Percentiles rank a stretch among this genome's conserved stretches.
phyloP scores from a whole-genome alignment of 2,888 invertebrate species.

The Caenorhabditis sp. region DNA sequence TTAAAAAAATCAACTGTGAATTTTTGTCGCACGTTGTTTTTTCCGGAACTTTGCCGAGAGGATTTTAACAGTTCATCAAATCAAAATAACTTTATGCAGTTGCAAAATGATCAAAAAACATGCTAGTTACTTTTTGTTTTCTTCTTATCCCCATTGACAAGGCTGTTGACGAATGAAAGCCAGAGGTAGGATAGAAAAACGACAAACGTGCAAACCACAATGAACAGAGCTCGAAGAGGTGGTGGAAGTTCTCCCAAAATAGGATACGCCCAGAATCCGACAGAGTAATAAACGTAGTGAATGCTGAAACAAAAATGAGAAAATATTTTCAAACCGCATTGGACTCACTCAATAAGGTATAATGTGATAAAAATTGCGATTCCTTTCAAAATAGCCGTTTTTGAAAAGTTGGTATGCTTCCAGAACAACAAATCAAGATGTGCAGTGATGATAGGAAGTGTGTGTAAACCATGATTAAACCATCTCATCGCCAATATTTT shows the following conservation, averaged over 20 bases:
- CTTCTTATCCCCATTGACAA: conserved; percentile 10
- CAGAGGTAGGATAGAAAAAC: conserved; percentile 47
- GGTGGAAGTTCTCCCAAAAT: conserved; percentile 58
- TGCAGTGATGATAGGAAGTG: conserved; percentile 59
- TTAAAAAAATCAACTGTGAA: too few species aligned
- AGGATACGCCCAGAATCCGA: conserved; percentile 67
- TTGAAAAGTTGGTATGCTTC: conserved; percentile 48
- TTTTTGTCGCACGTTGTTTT: too few species aligned
- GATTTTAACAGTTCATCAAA: too few species aligned
- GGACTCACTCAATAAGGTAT: conserved; percentile 60
- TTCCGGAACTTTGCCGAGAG: too few species aligned
- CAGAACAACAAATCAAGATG: conserved; percentile 57
- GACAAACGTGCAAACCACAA: conserved; percentile 51
- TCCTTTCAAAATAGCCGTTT: conserved; percentile 33
- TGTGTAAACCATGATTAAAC: conserved; percentile 68
- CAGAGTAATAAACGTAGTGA: conserved; percentile 55
- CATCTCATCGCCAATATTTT: conserved; percentile 51
- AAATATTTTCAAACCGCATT: neutral
- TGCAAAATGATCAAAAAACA: too few species aligned
- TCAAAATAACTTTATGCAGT: too few species aligned
- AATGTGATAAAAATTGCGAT: conserved; percentile 41
- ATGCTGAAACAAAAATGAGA: conserved; percentile 49
- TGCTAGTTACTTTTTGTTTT: neutral
- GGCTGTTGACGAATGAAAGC: conserved; percentile 17
- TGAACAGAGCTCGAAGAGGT: conserved; percentile 52